Evolutionary conservation across 2,113 vertebrate genomes (phyloP), one percentile per base, ranked within the genome.

Genomic region (Zonotrichia leucophrys): DNA sequence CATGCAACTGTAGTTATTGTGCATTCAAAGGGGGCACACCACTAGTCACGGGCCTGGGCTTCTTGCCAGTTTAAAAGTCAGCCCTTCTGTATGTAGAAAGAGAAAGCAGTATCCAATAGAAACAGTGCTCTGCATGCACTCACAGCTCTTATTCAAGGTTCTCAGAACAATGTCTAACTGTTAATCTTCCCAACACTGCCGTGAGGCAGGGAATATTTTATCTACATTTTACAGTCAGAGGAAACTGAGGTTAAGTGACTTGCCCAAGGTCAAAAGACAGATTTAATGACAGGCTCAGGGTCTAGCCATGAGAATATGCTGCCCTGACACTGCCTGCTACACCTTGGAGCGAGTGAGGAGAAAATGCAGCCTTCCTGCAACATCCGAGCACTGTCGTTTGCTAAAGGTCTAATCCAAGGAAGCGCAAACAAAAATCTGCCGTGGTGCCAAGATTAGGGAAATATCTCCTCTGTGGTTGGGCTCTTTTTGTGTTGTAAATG

Each of bases 401-500:
- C 92, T 92, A 90, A 95, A 94, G 95, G 91, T 96, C 91, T 95
- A 97, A 97, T 94, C 96, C 95, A 82, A 94, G 95, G 91, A 96
- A 97, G 91, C 69, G 75, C 96, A 97, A 93, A 97, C 83, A 93
- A 90, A 97, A 95, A 95, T 95, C 94, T 60, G 91, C 83, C 35
- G 73, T 47, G 52, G 92, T 97, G 95, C 95, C 96, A 97, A 96
- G 91, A 95, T 96, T 94, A 96, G 92, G 92, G 96, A 96, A 97
- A 93, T 94, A 96, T 96, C 95, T 96, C 89, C 96, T 96, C 95
- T 94, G 94, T 92, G 95, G 83, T 30, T 88, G 89, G 89, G 86
- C 92, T 96, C 60, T 94, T 95, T 96, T 95, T 97, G 96, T 96
- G 92, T 95, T 96, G 96, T 95, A 96, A 97, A 97, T 96, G 92